Evolutionary conservation across 2,797 vertebrate genomes (phyloP), one percentile per base, ranked within the genome.

Genomic region (Coendou prehensilis): DNA sequence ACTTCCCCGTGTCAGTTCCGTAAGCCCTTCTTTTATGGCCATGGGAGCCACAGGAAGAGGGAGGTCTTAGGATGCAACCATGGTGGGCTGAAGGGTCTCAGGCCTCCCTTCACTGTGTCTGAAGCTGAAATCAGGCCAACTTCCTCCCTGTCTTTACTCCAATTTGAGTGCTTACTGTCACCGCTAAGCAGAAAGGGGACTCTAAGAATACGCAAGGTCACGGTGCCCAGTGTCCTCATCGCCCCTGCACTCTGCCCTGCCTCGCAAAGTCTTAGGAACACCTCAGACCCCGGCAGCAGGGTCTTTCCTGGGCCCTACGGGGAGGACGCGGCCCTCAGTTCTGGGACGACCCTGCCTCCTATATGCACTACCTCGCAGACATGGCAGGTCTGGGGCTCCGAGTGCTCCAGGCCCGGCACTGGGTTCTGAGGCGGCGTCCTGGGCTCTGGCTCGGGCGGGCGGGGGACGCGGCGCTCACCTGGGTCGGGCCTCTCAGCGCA

Each of bases 401-500:
- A n/a, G 47, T 4, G 33, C 54, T 14, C 10, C 79, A 6, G 10
- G 33, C n/a, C n/a, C n/a, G 13, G 33, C 20, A 2, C 52, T 0
- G 1, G n/a, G 15, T 9, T 20, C 50, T 28, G 9, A 23, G 17
- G 75, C 6, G 5, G 18, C 14, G 9, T 5, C 9, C 69, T 37
- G n/a, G 37, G 71, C 45, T 5, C 73, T 4, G 41, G 41, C 45
- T 8, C 45, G 20, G 45, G 13, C 45, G 10, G 26, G 14, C 13
- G 5, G 5, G 3, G 80, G 14, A 37, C 47, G 18, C 30, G 2
- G 15, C 33, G 52, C 45, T 92, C 9, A 96, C 96, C 95, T 33
- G 56, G 8, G 56, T n/a, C 1, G 0, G 61, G 33, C 1, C 28
- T 33, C 37, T 8, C 26, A 0, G 8, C 8, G 47, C 33, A 6